Base-by-base conservation (phyloP, 2,888 invertebrate species). In the Asteroscopus sphinx region DNA sequence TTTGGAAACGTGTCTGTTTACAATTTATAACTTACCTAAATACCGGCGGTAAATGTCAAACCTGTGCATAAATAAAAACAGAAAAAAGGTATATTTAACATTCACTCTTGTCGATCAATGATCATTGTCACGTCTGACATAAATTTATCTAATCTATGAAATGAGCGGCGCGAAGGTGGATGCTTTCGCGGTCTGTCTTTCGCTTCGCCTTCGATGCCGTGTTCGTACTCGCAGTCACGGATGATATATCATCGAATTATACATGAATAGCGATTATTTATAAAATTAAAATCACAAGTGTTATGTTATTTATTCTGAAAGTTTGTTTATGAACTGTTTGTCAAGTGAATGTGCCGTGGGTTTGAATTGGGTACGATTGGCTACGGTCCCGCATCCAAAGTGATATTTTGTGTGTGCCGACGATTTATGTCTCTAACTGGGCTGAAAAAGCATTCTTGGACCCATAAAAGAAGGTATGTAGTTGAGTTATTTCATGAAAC, bases 191-290 rank as follows among this genome's bases (percentile, higher is more conserved):
- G 73, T 83, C 85, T 89, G 85, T 90, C 90, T 90, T 90, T 88
- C 80, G 91, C 91, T 89, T 91, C 83, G 90, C 83, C 85, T 85
- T 86, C 88, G 89, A 88, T 85, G 90, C 90, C 90, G 92, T 88
- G 90, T 85, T 88, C 91, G 93, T 93, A 91, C 91, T 92, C 88
- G 89, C 79, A 89, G 85, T 88, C 89, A 88, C 91, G 86, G 88
- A 90, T 91, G 89, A 87, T 90, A 87, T 80, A 86, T 77, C 72
- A 83, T 80, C 73, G 80, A 84, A 85, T 84, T 86, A 64, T 88
- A 83, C 83, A 88, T 90, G 88, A 91, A 86, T 84, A 86, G 83
- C 82, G 85, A 86, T 83, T 86, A 85, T 83, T 83, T 84, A 73
- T 85, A 79, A 83, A 75, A 76, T 77, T 68, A 65, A 68, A 68